Conservation (phyloP, 2,797 vertebrate species). For the Linurgus olivaceus region DNA sequence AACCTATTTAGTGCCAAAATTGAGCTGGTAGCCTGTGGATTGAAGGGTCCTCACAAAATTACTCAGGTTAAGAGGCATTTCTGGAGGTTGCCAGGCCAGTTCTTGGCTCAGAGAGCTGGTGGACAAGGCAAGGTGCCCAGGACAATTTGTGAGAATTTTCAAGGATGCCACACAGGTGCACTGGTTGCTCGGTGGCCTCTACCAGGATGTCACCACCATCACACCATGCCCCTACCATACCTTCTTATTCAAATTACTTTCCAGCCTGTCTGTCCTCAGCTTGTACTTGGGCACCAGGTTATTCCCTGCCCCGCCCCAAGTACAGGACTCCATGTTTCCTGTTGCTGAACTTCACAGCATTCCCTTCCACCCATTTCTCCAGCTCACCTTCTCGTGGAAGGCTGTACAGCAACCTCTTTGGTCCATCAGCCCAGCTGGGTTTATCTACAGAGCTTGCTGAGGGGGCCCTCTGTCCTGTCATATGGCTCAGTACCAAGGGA, state of each 20-base stretch:
- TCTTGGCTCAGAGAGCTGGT: background rate
- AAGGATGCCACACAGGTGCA: background rate
- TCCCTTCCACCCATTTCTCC: background rate
- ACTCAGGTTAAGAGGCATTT: background rate
- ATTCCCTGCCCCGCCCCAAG: background rate
- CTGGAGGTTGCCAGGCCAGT: background rate
- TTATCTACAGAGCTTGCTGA: background rate
- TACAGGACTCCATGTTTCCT: background rate
- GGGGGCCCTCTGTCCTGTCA: background rate
- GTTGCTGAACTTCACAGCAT: background rate
- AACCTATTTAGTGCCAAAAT: background rate
- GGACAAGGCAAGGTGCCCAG: background rate
- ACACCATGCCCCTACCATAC: accelerated
- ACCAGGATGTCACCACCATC: background rate
- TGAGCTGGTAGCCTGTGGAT: background rate
- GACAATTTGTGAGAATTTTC: background rate
- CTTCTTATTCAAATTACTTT: background rate
- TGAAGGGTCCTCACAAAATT: background rate
- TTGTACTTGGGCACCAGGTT: background rate
- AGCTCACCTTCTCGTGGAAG: background rate
- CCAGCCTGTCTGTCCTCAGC: background rate
- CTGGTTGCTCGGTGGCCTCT: background rate
- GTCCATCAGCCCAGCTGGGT: background rate
- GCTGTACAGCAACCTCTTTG: background rate
- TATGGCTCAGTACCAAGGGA: background rate